Conservation (phyloP, 2,797 vertebrate genomes). For the Sorex maritimensis region DNA sequence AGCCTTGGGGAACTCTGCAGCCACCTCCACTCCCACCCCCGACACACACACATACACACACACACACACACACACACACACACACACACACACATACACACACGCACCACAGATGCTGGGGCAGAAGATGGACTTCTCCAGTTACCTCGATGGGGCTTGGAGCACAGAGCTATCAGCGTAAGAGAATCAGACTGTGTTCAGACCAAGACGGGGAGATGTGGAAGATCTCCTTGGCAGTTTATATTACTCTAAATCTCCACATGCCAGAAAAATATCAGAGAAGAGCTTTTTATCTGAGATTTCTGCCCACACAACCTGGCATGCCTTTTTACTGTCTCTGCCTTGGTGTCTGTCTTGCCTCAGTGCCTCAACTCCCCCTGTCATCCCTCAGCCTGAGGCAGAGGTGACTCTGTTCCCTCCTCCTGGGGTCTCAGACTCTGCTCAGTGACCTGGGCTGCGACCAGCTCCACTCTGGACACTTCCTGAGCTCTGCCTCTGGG, state of each 20-base stretch:
- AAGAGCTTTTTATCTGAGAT: background rate
- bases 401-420: rapidly evolving
- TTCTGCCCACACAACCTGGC: background rate
- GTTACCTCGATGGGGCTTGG: background rate
- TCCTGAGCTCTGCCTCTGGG: background rate
- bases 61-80: too few relatives aligned
- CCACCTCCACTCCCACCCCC: too few relatives aligned
- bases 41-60: too few relatives aligned
- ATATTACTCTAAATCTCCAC: background rate
- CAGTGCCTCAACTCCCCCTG: background rate
- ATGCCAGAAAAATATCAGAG: background rate
- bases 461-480: rapidly evolving
- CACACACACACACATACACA: too few relatives aligned
- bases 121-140: background rate
- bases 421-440: rapidly evolving
- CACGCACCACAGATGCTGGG: too few relatives aligned
- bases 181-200: background rate
- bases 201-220: background rate
- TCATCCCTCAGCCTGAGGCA: background rate
- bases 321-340: background rate
- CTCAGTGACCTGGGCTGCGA: rapidly evolving
- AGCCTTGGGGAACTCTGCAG: background rate
- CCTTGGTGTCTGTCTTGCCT: background rate
- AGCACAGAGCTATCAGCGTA: background rate
- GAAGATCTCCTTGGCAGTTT: background rate